Conservation (phyloP, 2,888 invertebrate genomes). For the Pheosia gnoma region DNA sequence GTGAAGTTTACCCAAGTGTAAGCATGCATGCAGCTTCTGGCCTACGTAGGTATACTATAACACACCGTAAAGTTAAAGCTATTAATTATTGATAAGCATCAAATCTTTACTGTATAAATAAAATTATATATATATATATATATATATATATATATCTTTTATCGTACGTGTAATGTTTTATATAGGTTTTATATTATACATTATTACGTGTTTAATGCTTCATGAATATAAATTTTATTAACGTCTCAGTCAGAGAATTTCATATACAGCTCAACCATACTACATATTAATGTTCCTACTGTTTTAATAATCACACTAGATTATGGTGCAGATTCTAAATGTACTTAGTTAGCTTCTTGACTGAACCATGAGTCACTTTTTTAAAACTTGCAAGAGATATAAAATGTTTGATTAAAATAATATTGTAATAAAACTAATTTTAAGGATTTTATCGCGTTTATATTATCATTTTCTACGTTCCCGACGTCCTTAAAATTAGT, state of each 20-base stretch:
- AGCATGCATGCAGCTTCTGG: too few species aligned
- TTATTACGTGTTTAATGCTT: slow-evolving; percentile 29
- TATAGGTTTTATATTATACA: not conserved
- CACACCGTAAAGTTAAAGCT: not conserved
- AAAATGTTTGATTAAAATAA: not conserved
- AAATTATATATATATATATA: not conserved
- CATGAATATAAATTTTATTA: slow-evolving; percentile 40
- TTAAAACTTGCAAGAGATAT: not conserved
- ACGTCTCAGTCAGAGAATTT: slow-evolving; percentile 32
- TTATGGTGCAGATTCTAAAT: too few species aligned
- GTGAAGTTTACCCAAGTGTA: too few species aligned
- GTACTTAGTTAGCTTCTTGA: too few species aligned
- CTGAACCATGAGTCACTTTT: not conserved
- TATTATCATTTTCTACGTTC: too few species aligned
- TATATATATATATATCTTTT: too few species aligned
- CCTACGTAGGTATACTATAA: too few species aligned
- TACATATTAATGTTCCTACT: slow-evolving; percentile 21
- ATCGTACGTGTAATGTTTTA: not conserved
- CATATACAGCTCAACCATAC: slow-evolving; percentile 22
- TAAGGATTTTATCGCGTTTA: too few species aligned
- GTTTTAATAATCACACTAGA: slow-evolving; percentile 20
- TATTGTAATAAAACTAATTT: too few species aligned
- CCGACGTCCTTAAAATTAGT: too few species aligned
- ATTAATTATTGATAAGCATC: not conserved
- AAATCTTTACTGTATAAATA: not conserved